These are phyloP conservation scores for Pardalotus punctatus DNA, from an alignment of 2,113 vertebrate genomes.

Conservation along the genomic window DNA sequence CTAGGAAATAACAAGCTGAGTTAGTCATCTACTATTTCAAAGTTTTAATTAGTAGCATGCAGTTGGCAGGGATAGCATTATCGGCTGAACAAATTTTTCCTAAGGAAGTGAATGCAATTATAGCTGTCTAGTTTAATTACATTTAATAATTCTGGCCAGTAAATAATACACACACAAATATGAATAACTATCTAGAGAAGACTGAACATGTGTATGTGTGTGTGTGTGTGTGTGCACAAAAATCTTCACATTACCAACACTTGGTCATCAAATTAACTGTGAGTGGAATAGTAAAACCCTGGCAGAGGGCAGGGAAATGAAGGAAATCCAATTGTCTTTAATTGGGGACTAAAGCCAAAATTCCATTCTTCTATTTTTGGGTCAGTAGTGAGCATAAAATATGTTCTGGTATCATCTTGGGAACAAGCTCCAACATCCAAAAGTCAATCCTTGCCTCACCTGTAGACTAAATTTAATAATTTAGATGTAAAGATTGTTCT, in stretches of 20 bases:
- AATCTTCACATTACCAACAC: not conserved
- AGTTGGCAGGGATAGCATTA: constrained; percentile 36
- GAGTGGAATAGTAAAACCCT: not conserved
- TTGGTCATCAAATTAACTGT: not conserved
- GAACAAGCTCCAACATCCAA: not conserved
- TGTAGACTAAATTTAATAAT: not conserved
- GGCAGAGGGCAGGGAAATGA: not conserved
- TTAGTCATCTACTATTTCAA: constrained; percentile 50
- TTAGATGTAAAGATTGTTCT: constrained; percentile 21
- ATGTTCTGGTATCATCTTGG: not conserved
- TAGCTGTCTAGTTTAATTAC: constrained; percentile 44
- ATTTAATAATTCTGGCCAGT: not conserved
- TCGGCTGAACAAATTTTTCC: constrained; percentile 40
- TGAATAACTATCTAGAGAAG: not conserved
- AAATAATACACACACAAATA: constrained; percentile 4
- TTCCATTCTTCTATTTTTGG: not conserved
- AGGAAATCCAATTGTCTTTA: not conserved
- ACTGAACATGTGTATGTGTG: not conserved
- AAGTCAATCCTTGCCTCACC: not conserved
- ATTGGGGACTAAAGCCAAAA: not conserved
- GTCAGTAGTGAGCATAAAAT: not conserved
- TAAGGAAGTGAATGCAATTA: constrained; percentile 53
- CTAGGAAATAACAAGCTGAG: constrained; percentile 67
- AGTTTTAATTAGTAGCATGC: constrained; percentile 51
- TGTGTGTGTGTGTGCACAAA: not conserved